Evolutionary conservation across 1,140 invertebrate species (phyloP).

Genomic region (Hyphantria cunea): DNA sequence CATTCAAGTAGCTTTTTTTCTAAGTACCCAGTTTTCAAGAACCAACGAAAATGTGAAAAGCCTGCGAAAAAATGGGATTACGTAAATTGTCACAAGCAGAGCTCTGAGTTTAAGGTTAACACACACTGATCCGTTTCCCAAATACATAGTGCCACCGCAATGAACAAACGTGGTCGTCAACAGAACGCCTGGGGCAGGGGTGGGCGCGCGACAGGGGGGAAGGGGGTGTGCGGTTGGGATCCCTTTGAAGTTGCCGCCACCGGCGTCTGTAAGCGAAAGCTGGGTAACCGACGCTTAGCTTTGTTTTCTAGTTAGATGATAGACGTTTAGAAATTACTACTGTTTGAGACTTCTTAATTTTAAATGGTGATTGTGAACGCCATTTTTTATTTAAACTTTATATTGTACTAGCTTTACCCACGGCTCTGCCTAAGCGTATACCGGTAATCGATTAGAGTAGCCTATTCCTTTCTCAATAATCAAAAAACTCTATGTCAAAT

Average conservation of each 20-base stretch:
- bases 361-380: conserved; percentile 17
- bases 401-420: conserved; percentile 2
- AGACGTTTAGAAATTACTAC: conserved; percentile 60
- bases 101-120: conserved; percentile 37
- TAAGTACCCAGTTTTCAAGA: too few species aligned
- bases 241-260: conserved; percentile 65
- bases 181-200: conserved; percentile 38
- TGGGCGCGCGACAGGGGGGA: conserved; percentile 26
- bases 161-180: conserved; percentile 54
- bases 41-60: conserved; percentile 2
- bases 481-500: too few species aligned
- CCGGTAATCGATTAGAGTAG: too few species aligned
- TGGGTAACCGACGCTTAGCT: conserved; percentile 68
- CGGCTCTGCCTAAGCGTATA: too few species aligned
- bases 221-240: conserved; percentile 51
- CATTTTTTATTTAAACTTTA: conserved; percentile 8
- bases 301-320: conserved; percentile 72
- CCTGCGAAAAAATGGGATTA: conserved; percentile 25
- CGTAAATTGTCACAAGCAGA: conserved; percentile 38
- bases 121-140: conserved; percentile 45
- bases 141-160: conserved; percentile 53
- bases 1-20: too few species aligned
- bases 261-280: conserved; percentile 68
- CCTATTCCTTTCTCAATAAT: too few species aligned
- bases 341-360: conserved; percentile 50